Evolutionary conservation across 2,113 vertebrate genomes (phyloP).

Genomic region (Leptosomus discolor): DNA sequence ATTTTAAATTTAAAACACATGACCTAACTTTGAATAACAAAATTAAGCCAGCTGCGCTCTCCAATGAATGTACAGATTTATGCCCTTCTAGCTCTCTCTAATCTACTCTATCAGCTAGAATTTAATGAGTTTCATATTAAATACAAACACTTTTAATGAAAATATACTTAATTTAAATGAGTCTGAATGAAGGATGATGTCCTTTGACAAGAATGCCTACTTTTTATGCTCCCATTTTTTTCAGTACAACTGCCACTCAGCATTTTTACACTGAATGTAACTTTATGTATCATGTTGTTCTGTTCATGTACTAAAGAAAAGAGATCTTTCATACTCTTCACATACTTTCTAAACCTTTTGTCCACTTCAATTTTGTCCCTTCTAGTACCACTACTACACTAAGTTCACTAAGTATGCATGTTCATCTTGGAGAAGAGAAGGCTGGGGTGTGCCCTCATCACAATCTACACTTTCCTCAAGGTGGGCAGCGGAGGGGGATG

Average conservation of each 20-base stretch:
- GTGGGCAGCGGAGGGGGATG: fast-evolving
- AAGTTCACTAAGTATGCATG: background rate
- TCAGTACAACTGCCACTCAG: background rate
- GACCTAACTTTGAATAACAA: background rate
- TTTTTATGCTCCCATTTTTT: background rate
- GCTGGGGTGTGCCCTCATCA: background rate
- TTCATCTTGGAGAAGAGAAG: background rate
- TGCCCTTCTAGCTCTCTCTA: background rate
- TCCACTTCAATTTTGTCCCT: background rate
- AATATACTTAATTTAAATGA: background rate
- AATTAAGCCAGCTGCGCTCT: background rate
- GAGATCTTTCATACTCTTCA: background rate
- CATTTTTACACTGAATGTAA: background rate
- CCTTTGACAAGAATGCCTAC: background rate
- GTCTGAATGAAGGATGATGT: background rate
- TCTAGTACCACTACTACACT: background rate
- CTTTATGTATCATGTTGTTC: background rate
- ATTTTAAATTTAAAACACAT: background rate
- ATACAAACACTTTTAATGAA: background rate
- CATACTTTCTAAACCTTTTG: background rate
- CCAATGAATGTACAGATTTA: background rate
- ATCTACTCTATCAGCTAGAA: background rate
- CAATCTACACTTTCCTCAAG: background rate
- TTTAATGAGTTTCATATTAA: background rate
- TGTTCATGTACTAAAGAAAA: background rate